Percentiles rank a stretch among this genome's conserved stretches.
These are phyloP conservation scores for Trichomalopsis sarcophagae DNA, from an alignment of 1,140 invertebrate genomes.

Conservation along the genomic window DNA sequence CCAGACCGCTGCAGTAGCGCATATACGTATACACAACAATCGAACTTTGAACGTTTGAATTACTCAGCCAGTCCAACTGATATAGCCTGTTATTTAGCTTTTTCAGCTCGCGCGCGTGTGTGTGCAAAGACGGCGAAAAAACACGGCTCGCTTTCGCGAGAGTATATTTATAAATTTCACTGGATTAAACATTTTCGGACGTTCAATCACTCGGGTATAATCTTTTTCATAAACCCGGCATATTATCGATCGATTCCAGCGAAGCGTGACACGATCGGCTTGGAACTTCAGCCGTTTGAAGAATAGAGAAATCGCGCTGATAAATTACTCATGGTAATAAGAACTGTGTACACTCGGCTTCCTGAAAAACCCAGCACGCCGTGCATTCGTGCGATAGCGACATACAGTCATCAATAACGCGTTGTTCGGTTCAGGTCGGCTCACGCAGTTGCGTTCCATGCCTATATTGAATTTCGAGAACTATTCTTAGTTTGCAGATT, in stretches of 20 bases:
- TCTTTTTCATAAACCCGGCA: no score
- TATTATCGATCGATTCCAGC: conserved; percentile 4
- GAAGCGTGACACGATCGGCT: conserved; percentile 20
- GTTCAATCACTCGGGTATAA: no score
- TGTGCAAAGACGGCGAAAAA: conserved; percentile 19
- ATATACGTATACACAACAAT: neutral
- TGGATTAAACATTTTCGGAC: neutral
- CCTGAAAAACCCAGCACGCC: neutral
- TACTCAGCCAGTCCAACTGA: conserved; percentile 36
- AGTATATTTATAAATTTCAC: neutral
- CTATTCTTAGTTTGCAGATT: neutral
- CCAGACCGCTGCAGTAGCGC: neutral
- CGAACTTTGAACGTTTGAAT: conserved; percentile 45
- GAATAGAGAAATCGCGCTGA: neutral
- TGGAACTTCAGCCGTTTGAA: neutral
- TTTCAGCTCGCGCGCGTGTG: neutral
- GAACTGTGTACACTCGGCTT: conserved; percentile 13
- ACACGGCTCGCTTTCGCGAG: neutral
- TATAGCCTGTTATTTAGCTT: conserved; percentile 38
- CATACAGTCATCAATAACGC: neutral
- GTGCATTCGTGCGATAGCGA: neutral
- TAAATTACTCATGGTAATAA: conserved; percentile 44
- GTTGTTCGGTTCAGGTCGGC: neutral
- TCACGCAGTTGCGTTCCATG: neutral
- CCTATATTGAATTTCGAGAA: neutral